phyloP scores from a whole-genome alignment of 2,888 invertebrate species.

The Drosophila nr. medialis region DNA sequence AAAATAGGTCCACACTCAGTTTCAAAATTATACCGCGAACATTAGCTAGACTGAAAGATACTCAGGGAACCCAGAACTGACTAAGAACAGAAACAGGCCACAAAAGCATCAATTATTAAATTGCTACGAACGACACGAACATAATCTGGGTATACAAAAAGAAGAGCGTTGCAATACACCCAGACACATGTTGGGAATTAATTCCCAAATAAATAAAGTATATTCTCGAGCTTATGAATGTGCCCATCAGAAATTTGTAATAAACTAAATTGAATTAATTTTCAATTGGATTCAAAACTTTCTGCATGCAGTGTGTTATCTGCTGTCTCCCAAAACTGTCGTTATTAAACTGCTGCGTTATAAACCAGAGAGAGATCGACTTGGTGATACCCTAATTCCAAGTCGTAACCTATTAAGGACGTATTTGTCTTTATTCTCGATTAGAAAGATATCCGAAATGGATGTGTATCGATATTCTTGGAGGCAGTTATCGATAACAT shows the following conservation, averaged over 20 bases:
- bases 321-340: slow-evolving; percentile 21
- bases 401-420: neutral
- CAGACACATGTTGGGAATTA: neutral
- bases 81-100: neutral
- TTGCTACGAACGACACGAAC: neutral
- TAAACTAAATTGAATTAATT: slow-evolving; percentile 19
- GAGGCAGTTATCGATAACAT: neutral
- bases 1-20: neutral
- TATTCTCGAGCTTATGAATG: neutral
- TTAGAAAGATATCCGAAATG: neutral
- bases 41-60: neutral
- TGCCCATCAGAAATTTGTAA: neutral
- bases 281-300: slow-evolving; percentile 17
- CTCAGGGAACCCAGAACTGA: neutral
- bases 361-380: slow-evolving; percentile 16
- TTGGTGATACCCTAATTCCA: neutral
- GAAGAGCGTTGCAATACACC: neutral
- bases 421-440: neutral
- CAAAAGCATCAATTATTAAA: neutral
- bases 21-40: neutral
- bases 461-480: neutral
- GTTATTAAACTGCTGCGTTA: slow-evolving; percentile 57
- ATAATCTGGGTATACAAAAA: neutral
- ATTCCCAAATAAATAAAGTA: neutral
- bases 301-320: too few species aligned